Conservation (phyloP, 2,113 vertebrate species). For the Datnioides undecimradiatus region DNA sequence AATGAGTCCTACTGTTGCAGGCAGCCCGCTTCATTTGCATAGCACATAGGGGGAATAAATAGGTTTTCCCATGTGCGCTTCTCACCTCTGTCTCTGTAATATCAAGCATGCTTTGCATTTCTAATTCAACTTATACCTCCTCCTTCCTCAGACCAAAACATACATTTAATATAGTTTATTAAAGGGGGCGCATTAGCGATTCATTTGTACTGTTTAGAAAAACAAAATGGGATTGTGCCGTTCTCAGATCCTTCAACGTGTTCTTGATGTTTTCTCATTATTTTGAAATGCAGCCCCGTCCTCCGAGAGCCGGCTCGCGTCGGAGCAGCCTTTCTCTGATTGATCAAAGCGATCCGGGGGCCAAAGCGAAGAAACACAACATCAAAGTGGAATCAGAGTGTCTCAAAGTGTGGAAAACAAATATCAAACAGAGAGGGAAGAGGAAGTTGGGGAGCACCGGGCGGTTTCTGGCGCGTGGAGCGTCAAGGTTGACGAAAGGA, state of each 20-base stretch:
- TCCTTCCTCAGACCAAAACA: slow-evolving; percentile 24
- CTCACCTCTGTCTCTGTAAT: slow-evolving; percentile 63
- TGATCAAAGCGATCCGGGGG: slow-evolving; percentile 73
- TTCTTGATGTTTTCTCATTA: slow-evolving; percentile 59
- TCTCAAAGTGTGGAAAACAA: slow-evolving; percentile 67
- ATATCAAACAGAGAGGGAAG: slow-evolving; percentile 51
- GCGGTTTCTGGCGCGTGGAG: too few species aligned
- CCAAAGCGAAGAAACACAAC: slow-evolving; percentile 39
- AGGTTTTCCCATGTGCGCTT: slow-evolving; percentile 54
- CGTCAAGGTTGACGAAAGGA: too few species aligned
- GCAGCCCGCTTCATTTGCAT: slow-evolving; percentile 68
- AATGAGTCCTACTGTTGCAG: slow-evolving; percentile 73
- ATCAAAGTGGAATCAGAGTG: slow-evolving; percentile 66
- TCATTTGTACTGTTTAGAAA: slow-evolving; percentile 59
- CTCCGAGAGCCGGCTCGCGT: slow-evolving; percentile 49
- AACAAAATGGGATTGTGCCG: slow-evolving; percentile 50
- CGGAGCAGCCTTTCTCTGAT: slow-evolving; percentile 45
- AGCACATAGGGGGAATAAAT: slow-evolving; percentile 69
- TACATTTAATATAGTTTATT: slow-evolving; percentile 46
- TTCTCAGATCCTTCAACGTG: slow-evolving; percentile 38
- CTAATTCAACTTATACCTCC: slow-evolving; percentile 29
- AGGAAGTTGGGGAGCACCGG: too few species aligned
- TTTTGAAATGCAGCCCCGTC: slow-evolving; percentile 42
- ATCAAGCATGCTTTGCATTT: slow-evolving; percentile 59
- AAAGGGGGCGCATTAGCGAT: neutral